These are phyloP conservation scores for Sitta europaea DNA, from an alignment of 2,113 vertebrate species.

Conservation along the genomic window DNA sequence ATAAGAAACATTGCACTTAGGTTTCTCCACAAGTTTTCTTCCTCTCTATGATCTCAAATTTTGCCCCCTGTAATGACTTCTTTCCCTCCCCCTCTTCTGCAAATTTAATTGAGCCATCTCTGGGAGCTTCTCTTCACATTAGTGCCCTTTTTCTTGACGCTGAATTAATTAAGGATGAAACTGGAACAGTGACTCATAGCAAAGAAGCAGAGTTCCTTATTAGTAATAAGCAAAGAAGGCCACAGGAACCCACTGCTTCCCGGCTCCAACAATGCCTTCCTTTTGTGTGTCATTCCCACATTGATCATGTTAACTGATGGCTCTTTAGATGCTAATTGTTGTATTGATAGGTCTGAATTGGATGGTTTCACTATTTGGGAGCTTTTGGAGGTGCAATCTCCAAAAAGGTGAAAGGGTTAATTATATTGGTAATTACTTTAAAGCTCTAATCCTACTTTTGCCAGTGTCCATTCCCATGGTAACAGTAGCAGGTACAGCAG, in stretches of 20 bases:
- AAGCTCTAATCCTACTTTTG: background rate
- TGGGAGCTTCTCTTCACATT: background rate
- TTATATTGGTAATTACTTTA: background rate
- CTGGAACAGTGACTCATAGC: conserved; percentile 36
- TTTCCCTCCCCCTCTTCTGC: background rate
- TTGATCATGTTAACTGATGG: background rate
- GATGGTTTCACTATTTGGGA: background rate
- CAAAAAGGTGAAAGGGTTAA: conserved; percentile 3
- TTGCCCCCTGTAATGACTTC: background rate
- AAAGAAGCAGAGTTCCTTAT: conserved; percentile 11
- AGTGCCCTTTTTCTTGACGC: background rate
- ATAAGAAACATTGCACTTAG: background rate
- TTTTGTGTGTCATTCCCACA: background rate
- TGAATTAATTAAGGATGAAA: conserved; percentile 44
- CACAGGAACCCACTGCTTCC: background rate
- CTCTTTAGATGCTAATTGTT: background rate
- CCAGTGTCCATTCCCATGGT: conserved; percentile 33
- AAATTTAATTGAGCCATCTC: background rate
- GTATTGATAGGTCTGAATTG: background rate
- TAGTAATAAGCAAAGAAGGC: background rate
- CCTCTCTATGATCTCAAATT: background rate
- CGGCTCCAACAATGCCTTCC: background rate
- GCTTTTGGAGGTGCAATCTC: background rate
- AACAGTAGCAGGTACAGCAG: conserved; percentile 22
- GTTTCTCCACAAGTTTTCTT: background rate